Percentiles rank a stretch among this genome's conserved stretches.
Evolutionary conservation across 2,797 vertebrate genomes (phyloP).

Genomic region (Darevskia mixta): DNA sequence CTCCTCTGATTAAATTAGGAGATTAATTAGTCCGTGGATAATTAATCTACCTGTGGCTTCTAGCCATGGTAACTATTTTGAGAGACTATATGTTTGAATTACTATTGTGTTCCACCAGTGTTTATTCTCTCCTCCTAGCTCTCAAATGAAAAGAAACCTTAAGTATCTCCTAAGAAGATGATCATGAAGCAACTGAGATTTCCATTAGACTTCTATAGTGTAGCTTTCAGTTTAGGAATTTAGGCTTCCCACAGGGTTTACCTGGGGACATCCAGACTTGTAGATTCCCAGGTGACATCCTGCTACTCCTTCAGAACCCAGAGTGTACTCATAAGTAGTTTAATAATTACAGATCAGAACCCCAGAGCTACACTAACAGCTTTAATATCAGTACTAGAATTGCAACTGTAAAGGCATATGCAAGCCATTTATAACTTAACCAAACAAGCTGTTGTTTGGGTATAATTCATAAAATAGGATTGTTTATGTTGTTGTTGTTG

Average conservation of each 20-base stretch:
- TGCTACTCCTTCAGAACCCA: not conserved
- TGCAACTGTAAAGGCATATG: not conserved
- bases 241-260: not conserved
- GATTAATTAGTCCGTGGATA: no score
- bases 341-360: not conserved
- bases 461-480: conserved; percentile 6
- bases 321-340: not conserved
- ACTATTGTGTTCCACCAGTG: no score
- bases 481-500: no score
- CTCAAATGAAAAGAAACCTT: not conserved
- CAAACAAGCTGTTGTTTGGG: not conserved
- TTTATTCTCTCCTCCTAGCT: not conserved
- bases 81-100: no score
- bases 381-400: not conserved
- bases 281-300: not conserved
- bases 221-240: not conserved
- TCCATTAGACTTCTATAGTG: not conserved
- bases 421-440: conserved; percentile 11
- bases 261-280: not conserved
- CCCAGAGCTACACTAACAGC: not conserved
- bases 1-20: no score
- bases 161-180: not conserved
- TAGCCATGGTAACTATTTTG: no score
- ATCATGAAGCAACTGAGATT: not conserved
- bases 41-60: no score